Conservation (phyloP, 1,140 invertebrate species). For the Meloidogyne exigua region DNA sequence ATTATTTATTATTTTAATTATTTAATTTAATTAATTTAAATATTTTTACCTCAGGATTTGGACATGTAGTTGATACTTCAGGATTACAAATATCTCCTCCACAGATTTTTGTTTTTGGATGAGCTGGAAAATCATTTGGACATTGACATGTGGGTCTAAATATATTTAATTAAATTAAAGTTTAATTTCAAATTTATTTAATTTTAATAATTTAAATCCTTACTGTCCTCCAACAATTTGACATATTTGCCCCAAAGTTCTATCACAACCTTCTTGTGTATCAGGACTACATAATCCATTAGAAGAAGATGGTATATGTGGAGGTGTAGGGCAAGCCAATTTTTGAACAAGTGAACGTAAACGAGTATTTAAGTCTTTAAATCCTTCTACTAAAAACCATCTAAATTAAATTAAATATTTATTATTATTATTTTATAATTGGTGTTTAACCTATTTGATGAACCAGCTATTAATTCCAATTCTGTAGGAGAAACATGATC, state of each 20-base stretch:
- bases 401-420: background rate
- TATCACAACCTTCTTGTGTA: conserved; percentile 60
- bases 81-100: conserved; percentile 62
- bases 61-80: conserved; percentile 24
- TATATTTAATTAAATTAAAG: background rate
- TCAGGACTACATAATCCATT: conserved; percentile 51
- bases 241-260: conserved; percentile 60
- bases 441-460: conserved; percentile 51
- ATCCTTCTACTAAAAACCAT: conserved; percentile 63
- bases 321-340: conserved; percentile 20
- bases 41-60: conserved; percentile 13
- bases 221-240: conserved; percentile 40
- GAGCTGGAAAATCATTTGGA: conserved; percentile 53
- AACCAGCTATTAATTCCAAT: conserved; percentile 61
- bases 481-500: conserved; percentile 61
- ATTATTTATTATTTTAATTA: background rate
- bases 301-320: background rate
- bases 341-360: conserved; percentile 55
- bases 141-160: conserved; percentile 50
- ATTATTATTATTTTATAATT: background rate
- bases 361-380: conserved; percentile 62
- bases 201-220: background rate
- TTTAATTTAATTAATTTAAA: background rate
- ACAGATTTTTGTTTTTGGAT: conserved; percentile 60
- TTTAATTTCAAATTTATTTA: background rate